Percentiles rank a stretch among this genome's conserved stretches.
These are phyloP conservation scores for Drosophila eugracilis DNA, from an alignment of 1,140 invertebrate species.

Conservation along the genomic window DNA sequence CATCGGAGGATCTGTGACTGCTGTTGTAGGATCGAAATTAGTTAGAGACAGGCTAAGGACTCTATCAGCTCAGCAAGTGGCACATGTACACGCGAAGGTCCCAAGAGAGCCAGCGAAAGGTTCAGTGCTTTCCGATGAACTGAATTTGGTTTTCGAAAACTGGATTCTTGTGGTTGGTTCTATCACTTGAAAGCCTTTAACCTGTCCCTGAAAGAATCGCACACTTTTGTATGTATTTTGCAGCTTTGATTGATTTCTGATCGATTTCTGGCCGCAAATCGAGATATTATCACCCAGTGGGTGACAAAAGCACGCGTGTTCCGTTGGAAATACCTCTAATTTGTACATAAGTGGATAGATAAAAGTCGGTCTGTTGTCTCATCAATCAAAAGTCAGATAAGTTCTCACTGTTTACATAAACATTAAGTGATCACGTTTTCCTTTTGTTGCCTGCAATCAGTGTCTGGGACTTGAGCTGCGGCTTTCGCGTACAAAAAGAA, in stretches of 20 bases:
- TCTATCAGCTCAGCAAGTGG: neutral
- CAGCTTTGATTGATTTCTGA: constrained; percentile 67
- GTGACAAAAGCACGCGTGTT: constrained; percentile 35
- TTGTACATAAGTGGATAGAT: constrained; percentile 36
- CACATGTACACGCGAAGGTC: constrained; percentile 14
- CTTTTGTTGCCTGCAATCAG: constrained; percentile 29
- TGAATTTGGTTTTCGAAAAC: constrained; percentile 24
- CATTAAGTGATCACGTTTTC: constrained; percentile 54
- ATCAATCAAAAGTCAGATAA: constrained; percentile 43
- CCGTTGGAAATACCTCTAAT: constrained; percentile 21
- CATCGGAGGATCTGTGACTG: constrained; percentile 53
- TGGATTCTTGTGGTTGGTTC: constrained; percentile 12
- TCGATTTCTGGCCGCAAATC: constrained; percentile 50
- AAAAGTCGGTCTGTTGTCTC: constrained; percentile 20
- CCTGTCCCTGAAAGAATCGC: constrained; percentile 29
- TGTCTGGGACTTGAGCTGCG: constrained; percentile 33
- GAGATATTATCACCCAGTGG: constrained; percentile 33
- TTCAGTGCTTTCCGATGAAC: constrained; percentile 46
- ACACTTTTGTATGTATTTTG: constrained; percentile 7
- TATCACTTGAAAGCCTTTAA: constrained; percentile 8
- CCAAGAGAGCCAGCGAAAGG: no score
- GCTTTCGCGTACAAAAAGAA: constrained; percentile 15
- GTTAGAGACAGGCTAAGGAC: constrained; percentile 3
- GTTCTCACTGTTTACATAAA: constrained; percentile 25
- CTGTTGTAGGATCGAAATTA: constrained; percentile 28